A percentile compares a stretch with the other conserved stretches of the same genome.
Conservation (phyloP, 2,797 vertebrate species). For the Coregonus suidteri region DNA sequence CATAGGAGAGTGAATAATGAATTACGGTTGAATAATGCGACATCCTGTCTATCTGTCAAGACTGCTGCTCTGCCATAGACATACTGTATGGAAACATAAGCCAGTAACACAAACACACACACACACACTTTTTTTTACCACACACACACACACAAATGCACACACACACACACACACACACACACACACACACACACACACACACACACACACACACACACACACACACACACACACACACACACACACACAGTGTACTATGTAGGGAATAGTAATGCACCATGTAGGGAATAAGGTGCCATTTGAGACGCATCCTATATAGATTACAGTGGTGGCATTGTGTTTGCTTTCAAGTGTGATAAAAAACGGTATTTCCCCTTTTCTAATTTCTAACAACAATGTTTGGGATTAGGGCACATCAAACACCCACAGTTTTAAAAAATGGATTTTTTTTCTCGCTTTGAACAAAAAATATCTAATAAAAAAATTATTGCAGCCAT, state of each 20-base stretch:
- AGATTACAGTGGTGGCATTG: neutral
- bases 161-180: neutral
- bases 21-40: constrained; percentile 1
- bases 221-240: neutral
- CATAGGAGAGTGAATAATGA: constrained; percentile 1
- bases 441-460: neutral
- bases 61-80: neutral
- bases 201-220: neutral
- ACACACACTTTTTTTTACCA: neutral
- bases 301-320: neutral
- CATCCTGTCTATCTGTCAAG: constrained; percentile 8
- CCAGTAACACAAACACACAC: neutral
- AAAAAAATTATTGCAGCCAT: neutral
- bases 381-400: no score
- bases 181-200: neutral
- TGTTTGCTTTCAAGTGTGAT: no score
- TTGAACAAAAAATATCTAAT: neutral
- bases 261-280: neutral
- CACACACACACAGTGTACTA: neutral
- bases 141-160: neutral
- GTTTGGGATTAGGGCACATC: no score
- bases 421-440: neutral
- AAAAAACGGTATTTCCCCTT: no score
- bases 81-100: neutral
- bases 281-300: neutral